Conservation (phyloP, 2,888 invertebrate species). For the Thera britannica region DNA sequence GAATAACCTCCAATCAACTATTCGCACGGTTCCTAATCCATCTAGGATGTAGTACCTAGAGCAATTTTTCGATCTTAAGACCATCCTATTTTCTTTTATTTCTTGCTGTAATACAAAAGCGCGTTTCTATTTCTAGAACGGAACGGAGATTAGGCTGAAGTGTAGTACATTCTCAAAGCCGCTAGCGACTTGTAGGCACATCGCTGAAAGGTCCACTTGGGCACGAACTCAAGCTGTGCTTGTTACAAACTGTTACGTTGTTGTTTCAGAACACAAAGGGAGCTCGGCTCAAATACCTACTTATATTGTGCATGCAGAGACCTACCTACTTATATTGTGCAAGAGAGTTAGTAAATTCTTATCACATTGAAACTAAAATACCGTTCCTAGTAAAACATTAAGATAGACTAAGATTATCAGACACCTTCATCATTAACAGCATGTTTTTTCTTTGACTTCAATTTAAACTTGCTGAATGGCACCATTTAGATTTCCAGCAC, state of each 20-base stretch:
- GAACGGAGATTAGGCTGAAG: slow-evolving; percentile 20
- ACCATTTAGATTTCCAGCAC: too few species aligned
- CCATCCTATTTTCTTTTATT: neutral
- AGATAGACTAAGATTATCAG: too few species aligned
- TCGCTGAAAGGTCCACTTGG: slow-evolving; percentile 47
- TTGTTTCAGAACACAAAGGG: neutral
- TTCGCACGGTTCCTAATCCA: slow-evolving; percentile 74
- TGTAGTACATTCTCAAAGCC: slow-evolving; percentile 18
- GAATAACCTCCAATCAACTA: slow-evolving; percentile 85
- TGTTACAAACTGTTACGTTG: slow-evolving; percentile 1
- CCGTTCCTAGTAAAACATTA: too few species aligned
- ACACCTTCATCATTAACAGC: too few species aligned
- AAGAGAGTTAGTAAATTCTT: neutral
- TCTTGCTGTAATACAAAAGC: slow-evolving; percentile 9
- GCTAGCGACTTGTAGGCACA: slow-evolving; percentile 31
- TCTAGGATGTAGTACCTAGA: slow-evolving; percentile 50
- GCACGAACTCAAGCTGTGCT: slow-evolving; percentile 44
- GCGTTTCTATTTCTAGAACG: slow-evolving; percentile 28
- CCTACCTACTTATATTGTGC: too few species aligned
- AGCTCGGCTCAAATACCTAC: neutral
- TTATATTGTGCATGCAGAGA: too few species aligned
- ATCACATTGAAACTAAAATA: slow-evolving; percentile 9
- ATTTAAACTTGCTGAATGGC: too few species aligned
- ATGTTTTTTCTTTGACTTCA: too few species aligned
- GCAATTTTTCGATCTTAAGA: neutral